phyloP scores from a whole-genome alignment of 1,140 invertebrate genomes.

The Drosophila parabipectinata region DNA sequence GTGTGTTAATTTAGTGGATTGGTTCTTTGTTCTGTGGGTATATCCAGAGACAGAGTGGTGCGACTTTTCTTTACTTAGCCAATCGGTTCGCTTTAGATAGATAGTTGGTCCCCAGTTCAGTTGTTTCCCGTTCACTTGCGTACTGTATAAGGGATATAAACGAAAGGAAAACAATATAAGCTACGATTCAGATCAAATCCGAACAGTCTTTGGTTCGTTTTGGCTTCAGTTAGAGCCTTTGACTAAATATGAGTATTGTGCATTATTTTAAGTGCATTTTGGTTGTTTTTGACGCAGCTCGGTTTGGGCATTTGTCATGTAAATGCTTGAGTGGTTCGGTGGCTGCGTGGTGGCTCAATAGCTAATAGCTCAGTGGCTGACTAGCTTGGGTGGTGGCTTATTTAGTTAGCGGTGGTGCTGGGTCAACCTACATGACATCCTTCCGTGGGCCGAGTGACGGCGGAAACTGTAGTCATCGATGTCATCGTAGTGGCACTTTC shows the following conservation, averaged over 20 bases:
- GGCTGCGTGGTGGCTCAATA: constrained; percentile 33
- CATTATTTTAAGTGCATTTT: constrained; percentile 46
- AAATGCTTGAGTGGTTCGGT: constrained; percentile 62
- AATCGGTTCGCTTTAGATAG: constrained; percentile 58
- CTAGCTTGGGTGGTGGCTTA: constrained; percentile 14
- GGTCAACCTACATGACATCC: constrained; percentile 80
- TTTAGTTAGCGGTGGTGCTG: constrained; percentile 31
- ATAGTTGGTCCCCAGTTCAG: constrained; percentile 62
- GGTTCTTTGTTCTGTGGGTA: constrained; percentile 2
- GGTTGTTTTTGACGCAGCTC: constrained; percentile 40
- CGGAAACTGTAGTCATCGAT: constrained; percentile 79
- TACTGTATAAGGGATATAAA: constrained; percentile 55
- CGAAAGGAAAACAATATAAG: constrained; percentile 51
- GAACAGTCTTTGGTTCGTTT: constrained; percentile 66
- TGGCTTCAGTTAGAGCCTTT: constrained; percentile 36
- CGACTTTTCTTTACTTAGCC: constrained; percentile 69
- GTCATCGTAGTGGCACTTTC: constrained; percentile 82
- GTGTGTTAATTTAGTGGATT: constrained; percentile 33
- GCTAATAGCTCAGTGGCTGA: constrained; percentile 26
- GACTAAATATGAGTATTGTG: constrained; percentile 11
- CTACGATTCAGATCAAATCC: constrained; percentile 45
- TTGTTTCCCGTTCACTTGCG: constrained; percentile 66
- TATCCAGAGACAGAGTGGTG: constrained; percentile 26
- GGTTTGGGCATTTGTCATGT: constrained; percentile 66
- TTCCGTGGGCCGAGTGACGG: constrained; percentile 82